Base-by-base conservation (phyloP, 2,113 vertebrate species). In the Scophthalmus maximus region DNA sequence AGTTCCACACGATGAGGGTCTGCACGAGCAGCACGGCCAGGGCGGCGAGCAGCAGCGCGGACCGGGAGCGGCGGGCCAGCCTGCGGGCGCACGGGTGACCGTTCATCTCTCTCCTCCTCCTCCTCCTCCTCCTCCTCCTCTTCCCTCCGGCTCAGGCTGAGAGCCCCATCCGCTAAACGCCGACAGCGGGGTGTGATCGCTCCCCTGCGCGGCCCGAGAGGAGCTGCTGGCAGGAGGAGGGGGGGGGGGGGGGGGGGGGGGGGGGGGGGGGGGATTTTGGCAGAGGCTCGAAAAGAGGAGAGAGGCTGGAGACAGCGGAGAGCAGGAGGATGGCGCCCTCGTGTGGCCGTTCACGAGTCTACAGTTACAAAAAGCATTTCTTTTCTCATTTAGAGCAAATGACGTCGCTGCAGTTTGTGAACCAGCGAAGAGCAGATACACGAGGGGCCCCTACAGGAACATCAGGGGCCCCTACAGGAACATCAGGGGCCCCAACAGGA, bases 1-100 rank as follows among this genome's bases (percentile, higher is more conserved):
- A 97, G 95, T 96, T 98, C 97, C 97, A 98, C 82, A 96, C 95
- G 78, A 97, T 90, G 78, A 98, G 96, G 44, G 96, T 97, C 94
- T 98, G 97, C 83, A 98, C 84, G 75, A 98, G 94, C 92, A 98
- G 93, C 62, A 97, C 94, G 20, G 93, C 94, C 85, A 97, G 93
- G 42, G 95, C 96, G 44, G 94, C 94, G 51, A 96, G 89, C 70
- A 97, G 92, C 72, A 96, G 91, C 68, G 94, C 96, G 66, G 96
- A 96, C 81, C 89, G 92, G 85, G 95, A 96, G 87, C 95, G 95
- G 80, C 96, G 94, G 83, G 95, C 94, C 94, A 95, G 93, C 89
- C 94, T 95, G 84, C 95, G 96, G 89, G 92, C 94, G 82, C 96
- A 96, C 90, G 93, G 92, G 89, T 84, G 89, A 15, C 92, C 85